Evolutionary conservation across 2,888 invertebrate species (phyloP), one percentile per base, ranked within the genome.

Genomic region (Andricus quercusramuli): DNA sequence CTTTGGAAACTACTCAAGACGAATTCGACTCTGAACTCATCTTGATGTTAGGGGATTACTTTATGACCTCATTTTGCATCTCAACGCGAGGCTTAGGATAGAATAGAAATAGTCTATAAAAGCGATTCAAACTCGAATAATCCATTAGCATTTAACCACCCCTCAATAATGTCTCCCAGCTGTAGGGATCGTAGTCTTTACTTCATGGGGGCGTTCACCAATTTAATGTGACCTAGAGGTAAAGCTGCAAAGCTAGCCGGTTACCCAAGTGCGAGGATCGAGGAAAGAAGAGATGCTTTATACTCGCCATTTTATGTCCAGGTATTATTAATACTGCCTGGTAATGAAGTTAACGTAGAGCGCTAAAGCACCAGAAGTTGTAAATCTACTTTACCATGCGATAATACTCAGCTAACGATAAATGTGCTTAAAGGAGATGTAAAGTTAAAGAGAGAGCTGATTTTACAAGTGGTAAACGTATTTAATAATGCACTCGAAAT

Each of bases 231-330:
- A 32, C 20, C 15, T n/a, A 22, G 29, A 51, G 51, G 51, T 70
- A 56, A 70, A 56, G 51, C 51, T 70, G 51, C 51, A 70, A 70
- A 56, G 70, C 70, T 70, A 47, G 47, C 11, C 17, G 1, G 37
- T 37, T 37, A 68, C 44, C 44, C 29, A 32, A 74, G 56, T 51
- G 13, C 37, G 51, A n/a, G n/a, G 13, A 56, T 51, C 13, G 32
- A 74, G 74, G 56, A n/a, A 74, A 74, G 70, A 74, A 74, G 32
- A 56, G 29, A 20, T 56, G 56, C 32, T 74, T 74, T 56, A 74
- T 74, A 32, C 51, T 74, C n/a, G 20, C 56, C n/a, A 56, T 74
- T 74, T 74, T 51, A 74, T n/a, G n/a, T 25, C 25, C n/a, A 56
- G 32, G 20, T n/a, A 74, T 56, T 74, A 74, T 74, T 74, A 74